Evolutionary conservation across 2,113 vertebrate species (phyloP).

Genomic region (Phalacrocorax brasilianus): DNA sequence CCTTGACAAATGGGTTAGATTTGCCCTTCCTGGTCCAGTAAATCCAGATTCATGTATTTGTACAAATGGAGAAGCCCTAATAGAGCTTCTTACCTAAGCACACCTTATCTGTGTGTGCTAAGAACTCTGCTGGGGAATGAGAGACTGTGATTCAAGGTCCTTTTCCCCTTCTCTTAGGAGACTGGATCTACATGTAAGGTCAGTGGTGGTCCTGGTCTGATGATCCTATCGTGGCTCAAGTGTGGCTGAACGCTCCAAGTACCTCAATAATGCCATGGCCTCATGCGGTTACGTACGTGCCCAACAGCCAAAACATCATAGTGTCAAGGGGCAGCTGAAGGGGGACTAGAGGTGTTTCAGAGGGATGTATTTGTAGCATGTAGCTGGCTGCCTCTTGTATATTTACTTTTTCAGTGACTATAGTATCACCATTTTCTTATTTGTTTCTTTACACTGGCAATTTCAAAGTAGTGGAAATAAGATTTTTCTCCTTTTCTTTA

Average conservation of each 20-base stretch:
- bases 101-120: background rate
- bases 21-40: background rate
- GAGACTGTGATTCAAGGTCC: background rate
- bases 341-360: background rate
- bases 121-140: background rate
- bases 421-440: background rate
- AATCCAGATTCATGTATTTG: background rate
- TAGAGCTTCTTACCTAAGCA: background rate
- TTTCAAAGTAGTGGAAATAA: background rate
- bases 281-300: accelerated
- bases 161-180: background rate
- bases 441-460: background rate
- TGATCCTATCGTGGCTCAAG: background rate
- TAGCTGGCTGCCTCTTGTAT: background rate
- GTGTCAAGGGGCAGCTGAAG: background rate
- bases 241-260: background rate
- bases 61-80: background rate
- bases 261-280: background rate
- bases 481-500: background rate
- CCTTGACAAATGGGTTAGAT: background rate
- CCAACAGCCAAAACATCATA: accelerated
- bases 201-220: background rate
- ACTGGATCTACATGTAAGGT: background rate
- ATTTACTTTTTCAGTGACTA: background rate
- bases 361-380: background rate